Evolutionary conservation across 2,797 vertebrate genomes (phyloP).

Genomic region (Alosa sapidissima): DNA sequence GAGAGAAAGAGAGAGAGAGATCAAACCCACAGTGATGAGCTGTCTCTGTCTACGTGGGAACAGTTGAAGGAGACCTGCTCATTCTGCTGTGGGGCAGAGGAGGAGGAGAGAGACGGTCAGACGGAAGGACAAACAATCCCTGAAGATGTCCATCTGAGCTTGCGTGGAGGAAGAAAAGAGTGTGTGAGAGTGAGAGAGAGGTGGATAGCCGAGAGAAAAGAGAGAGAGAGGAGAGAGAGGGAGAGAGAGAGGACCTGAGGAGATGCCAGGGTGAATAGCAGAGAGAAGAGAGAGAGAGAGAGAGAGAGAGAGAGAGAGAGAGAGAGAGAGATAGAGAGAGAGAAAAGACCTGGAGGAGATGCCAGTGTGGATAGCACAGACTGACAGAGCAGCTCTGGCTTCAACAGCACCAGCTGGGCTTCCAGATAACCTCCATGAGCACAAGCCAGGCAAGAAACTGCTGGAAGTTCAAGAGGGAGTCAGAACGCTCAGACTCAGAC

Average conservation of each 20-base stretch:
- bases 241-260: no score
- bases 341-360: conserved; percentile 17
- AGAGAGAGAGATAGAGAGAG: background rate
- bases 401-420: conserved; percentile 36
- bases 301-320: background rate
- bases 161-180: background rate
- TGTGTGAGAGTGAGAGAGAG: background rate
- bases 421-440: conserved; percentile 25
- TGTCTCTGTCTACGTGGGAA: background rate
- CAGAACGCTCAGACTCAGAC: background rate
- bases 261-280: no score
- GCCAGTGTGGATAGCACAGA: background rate
- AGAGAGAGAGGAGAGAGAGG: background rate
- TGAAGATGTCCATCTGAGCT: conserved; percentile 28
- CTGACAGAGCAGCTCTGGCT: background rate
- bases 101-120: background rate
- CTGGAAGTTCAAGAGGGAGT: background rate
- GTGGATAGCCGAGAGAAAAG: background rate
- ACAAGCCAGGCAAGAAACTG: background rate
- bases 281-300: background rate
- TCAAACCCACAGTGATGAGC: background rate
- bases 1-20: conserved; percentile 41
- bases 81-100: conserved; percentile 3
- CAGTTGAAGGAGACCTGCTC: background rate
- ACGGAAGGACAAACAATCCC: conserved; percentile 43